These are phyloP conservation scores for Coregonus clupeaformis DNA, from an alignment of 2,113 vertebrate genomes.

Conservation along the genomic window DNA sequence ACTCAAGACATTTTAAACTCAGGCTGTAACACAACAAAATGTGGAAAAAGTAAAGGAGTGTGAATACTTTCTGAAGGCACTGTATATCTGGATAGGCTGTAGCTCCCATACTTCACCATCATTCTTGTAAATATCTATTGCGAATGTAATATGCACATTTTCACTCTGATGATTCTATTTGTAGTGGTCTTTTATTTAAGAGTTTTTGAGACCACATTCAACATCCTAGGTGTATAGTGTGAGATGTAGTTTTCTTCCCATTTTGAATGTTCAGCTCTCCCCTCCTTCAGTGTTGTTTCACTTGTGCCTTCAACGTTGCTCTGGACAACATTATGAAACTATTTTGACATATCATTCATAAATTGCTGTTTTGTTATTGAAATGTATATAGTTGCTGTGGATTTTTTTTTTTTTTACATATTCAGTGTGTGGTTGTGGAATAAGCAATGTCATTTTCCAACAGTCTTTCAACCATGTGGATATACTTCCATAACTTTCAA, in stretches of 20 bases:
- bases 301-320: constrained; percentile 53
- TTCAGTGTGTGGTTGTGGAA: neutral
- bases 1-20: too few relatives aligned
- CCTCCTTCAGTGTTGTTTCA: neutral
- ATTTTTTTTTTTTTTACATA: constrained; percentile 16
- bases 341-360: constrained; percentile 12
- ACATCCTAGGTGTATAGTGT: neutral
- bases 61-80: too few relatives aligned
- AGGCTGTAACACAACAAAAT: too few relatives aligned
- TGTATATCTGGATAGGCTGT: neutral
- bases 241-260: neutral
- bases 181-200: constrained; percentile 6
- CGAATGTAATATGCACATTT: neutral
- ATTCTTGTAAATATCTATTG: constrained; percentile 42
- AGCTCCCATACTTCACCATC: constrained; percentile 12
- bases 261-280: neutral
- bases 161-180: neutral
- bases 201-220: constrained; percentile 40
- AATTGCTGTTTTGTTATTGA: constrained; percentile 15
- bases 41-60: too few relatives aligned
- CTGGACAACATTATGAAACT: constrained; percentile 37
- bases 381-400: neutral
- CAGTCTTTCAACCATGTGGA: constrained; percentile 10
- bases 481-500: constrained; percentile 6
- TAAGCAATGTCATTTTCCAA: constrained; percentile 17